Evolutionary conservation across 2,888 invertebrate species (phyloP), one percentile per base, ranked within the genome.

Genomic region (Drosophila imparisetae): DNA sequence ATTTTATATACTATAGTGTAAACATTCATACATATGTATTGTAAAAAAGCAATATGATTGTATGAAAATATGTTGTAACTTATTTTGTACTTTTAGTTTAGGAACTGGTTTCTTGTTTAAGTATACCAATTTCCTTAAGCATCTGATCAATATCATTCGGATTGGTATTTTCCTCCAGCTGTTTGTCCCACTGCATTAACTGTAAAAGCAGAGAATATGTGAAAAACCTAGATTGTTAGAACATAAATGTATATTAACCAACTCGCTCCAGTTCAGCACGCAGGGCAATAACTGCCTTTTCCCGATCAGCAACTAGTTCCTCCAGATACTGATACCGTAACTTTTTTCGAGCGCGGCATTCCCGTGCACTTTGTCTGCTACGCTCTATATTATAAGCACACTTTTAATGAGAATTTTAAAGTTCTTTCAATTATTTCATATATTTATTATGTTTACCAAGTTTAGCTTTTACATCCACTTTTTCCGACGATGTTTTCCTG

Each of bases 281-380:
- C 50, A 99, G 94, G 15, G 97, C 95, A 80, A 98, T 94, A 24
- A 99, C 98, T 13, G 98, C 97, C 86, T 98, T 97, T 92, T 99
- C 99, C 78, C 98, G 94, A 92, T 98, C 98, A 0, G 97, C 95
- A 5, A 99, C 98, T 80, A 99, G 94, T 93, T 99, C 98, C 93
- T 99, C 98, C 80, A 99, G 94, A 92, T 99, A 99, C 93, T 99
- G 98, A 93, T 99, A 99, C 61, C 99, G 95, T 75, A 99, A 94
- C 93, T 99, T 99, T 94, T 99, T 99, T 61, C 99, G 95, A 54
- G 98, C 98, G 80, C 99, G 96, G 93, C 99, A 99, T 94, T 99
- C 99, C 89, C 98, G 95, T 82, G 99, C 99, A 94, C 98, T 98
- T 94, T 99, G 98, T 84, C 99, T 95, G 93, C 98, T 98, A 75